Evolutionary conservation across 2,888 invertebrate genomes (phyloP).

Genomic region (Caenorhabditis uteleia): DNA sequence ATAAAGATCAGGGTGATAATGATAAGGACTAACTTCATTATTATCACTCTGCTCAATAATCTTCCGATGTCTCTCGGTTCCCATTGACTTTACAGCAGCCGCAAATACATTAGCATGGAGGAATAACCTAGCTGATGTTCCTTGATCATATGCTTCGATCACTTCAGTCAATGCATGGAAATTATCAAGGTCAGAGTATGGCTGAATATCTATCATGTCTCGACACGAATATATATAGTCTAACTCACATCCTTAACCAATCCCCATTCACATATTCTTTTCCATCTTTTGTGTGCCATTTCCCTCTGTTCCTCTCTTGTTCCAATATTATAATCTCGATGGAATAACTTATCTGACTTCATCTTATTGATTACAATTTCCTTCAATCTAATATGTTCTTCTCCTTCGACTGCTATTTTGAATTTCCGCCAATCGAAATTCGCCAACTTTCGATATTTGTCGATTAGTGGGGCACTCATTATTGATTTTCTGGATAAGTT

Average conservation of each 20-base stretch:
- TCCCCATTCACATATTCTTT: constrained; percentile 77
- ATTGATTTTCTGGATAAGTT: background rate
- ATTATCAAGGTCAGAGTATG: constrained; percentile 25
- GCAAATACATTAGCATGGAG: constrained; percentile 66
- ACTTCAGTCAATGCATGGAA: constrained; percentile 36
- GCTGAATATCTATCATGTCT: constrained; percentile 12
- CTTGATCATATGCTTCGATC: constrained; percentile 54
- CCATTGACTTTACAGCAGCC: constrained; percentile 70
- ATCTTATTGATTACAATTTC: constrained; percentile 72
- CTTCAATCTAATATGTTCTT: constrained; percentile 80
- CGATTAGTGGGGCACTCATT: constrained; percentile 35
- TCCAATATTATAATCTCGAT: constrained; percentile 50
- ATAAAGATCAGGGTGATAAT: no score
- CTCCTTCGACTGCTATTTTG: constrained; percentile 82
- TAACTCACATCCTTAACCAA: constrained; percentile 72
- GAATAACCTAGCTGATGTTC: constrained; percentile 43
- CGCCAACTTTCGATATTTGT: constrained; percentile 71
- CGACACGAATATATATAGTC: background rate
- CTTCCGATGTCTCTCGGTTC: constrained; percentile 70
- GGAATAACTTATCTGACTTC: constrained; percentile 31
- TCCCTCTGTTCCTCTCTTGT: constrained; percentile 74
- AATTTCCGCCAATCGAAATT: constrained; percentile 87
- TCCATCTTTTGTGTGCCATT: constrained; percentile 70
- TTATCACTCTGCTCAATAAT: constrained; percentile 64
- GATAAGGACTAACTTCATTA: constrained; percentile 31